A percentile compares a stretch with the other conserved stretches of the same genome.
Evolutionary conservation across 2,797 vertebrate species (phyloP).

Genomic region (Cuniculus paca): DNA sequence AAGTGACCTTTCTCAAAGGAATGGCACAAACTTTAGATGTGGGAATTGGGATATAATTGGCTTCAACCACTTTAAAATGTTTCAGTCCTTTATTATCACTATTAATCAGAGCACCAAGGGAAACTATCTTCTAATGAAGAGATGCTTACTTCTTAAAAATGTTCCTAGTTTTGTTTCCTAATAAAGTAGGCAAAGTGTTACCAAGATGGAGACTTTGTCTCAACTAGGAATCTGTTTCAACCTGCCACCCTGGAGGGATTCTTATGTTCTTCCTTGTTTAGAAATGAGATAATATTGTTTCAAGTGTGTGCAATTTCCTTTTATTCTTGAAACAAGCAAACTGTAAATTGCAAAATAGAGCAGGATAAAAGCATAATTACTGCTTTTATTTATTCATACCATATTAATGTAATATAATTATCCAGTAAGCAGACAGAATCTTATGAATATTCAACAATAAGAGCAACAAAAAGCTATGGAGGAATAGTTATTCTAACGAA

Average conservation of each 20-base stretch:
- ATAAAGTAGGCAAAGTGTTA: neutral
- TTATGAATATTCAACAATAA: constrained; percentile 86
- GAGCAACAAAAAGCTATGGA: constrained; percentile 72
- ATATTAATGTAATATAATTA: constrained; percentile 90
- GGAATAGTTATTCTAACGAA: constrained; percentile 78
- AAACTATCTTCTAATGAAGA: neutral
- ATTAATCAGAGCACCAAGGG: neutral
- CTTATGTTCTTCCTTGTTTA: constrained; percentile 35
- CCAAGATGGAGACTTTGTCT: neutral
- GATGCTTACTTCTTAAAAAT: neutral
- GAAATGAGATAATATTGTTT: constrained; percentile 83
- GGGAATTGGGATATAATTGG: neutral
- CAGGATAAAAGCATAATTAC: constrained; percentile 87
- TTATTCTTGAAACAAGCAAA: constrained; percentile 84
- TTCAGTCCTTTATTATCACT: neutral
- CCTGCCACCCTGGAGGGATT: constrained; percentile 54
- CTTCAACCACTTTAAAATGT: neutral
- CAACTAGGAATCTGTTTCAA: neutral
- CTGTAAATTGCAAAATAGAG: constrained; percentile 87
- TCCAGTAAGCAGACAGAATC: constrained; percentile 84
- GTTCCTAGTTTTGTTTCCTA: neutral
- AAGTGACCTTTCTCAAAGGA: neutral
- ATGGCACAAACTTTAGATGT: neutral
- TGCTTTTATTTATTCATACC: constrained; percentile 87
- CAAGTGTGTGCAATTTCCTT: constrained; percentile 81